These are phyloP conservation scores for Geotrypetes seraphini DNA, from an alignment of 2,797 vertebrate species.

Conservation along the genomic window DNA sequence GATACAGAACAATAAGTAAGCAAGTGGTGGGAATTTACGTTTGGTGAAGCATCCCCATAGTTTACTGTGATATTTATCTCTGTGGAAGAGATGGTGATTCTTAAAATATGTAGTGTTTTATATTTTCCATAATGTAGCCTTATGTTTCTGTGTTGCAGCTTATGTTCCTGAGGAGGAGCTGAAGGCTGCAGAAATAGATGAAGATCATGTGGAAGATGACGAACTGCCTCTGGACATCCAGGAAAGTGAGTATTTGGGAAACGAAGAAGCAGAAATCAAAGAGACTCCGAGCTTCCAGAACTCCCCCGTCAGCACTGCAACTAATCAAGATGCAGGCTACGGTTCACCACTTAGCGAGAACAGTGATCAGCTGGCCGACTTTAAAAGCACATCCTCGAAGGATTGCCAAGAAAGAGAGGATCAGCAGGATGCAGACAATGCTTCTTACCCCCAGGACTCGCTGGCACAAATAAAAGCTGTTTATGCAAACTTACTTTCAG, in stretches of 20 bases:
- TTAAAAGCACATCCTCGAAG: conserved; percentile 71
- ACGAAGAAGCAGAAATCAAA: conserved; percentile 72
- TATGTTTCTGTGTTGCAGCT: conserved; percentile 65
- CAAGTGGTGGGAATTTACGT: conserved; percentile 5
- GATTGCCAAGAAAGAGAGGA: conserved; percentile 76
- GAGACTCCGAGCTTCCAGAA: conserved; percentile 86
- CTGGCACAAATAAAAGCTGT: conserved; percentile 94
- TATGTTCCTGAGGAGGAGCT: conserved; percentile 94
- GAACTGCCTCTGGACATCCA: conserved; percentile 79
- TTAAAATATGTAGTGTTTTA: conserved; percentile 8
- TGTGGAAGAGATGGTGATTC: conserved; percentile 2
- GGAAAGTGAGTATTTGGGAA: conserved; percentile 80
- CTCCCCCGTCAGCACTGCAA: conserved; percentile 90
- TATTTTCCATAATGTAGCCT: conserved; percentile 18
- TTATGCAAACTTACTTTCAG: conserved; percentile 92
- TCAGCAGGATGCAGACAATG: conserved; percentile 56
- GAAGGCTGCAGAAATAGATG: conserved; percentile 76
- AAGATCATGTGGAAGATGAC: conserved; percentile 76
- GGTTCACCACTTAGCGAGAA: conserved; percentile 90
- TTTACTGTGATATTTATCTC: conserved; percentile 2
- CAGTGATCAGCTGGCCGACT: conserved; percentile 83
- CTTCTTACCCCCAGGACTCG: conserved; percentile 85
- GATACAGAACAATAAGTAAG: conserved; percentile 11
- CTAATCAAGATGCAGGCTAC: conserved; percentile 89
- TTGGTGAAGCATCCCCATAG: conserved; percentile 10